phyloP scores from a whole-genome alignment of 35 echinoderm and acorn worm genomes.

The Heliocidaris tuberculata region DNA sequence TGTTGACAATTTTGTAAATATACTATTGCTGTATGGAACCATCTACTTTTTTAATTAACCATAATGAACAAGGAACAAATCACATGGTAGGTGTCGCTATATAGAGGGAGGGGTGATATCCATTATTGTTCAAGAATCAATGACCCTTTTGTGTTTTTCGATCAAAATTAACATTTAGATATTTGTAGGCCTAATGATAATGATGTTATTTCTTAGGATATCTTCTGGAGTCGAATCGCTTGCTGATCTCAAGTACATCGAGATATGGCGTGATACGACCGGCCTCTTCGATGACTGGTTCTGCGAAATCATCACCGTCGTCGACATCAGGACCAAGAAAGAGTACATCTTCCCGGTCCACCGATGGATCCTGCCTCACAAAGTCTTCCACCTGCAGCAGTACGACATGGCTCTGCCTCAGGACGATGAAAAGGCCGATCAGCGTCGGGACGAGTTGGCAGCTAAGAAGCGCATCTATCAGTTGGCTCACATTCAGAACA shows the following conservation, averaged over 20 bases:
- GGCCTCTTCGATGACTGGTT: constrained; percentile 71
- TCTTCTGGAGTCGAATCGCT: constrained; percentile 28
- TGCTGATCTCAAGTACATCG: constrained; percentile 41
- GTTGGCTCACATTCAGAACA: background rate
- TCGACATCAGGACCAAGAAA: background rate
- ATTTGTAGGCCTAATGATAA: background rate
- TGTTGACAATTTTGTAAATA: no score
- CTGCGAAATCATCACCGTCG: constrained; percentile 67
- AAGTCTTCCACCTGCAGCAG: constrained; percentile 28
- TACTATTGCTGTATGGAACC: no score
- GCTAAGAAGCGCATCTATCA: constrained; percentile 44
- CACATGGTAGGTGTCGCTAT: no score
- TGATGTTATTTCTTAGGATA: background rate
- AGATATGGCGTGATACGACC: constrained; percentile 73
- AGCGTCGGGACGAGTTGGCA: constrained; percentile 57
- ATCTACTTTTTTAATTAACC: no score
- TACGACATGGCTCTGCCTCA: constrained; percentile 68
- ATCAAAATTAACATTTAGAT: no score
- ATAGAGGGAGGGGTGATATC: no score
- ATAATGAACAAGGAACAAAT: no score
- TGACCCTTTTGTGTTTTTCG: no score
- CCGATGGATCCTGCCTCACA: constrained; percentile 62
- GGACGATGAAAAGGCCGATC: constrained; percentile 42
- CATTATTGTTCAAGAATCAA: no score
- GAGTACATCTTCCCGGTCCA: constrained; percentile 65